Evolutionary conservation across 2,888 invertebrate genomes (phyloP).

Genomic region (Lepetodrilus schrolli): DNA sequence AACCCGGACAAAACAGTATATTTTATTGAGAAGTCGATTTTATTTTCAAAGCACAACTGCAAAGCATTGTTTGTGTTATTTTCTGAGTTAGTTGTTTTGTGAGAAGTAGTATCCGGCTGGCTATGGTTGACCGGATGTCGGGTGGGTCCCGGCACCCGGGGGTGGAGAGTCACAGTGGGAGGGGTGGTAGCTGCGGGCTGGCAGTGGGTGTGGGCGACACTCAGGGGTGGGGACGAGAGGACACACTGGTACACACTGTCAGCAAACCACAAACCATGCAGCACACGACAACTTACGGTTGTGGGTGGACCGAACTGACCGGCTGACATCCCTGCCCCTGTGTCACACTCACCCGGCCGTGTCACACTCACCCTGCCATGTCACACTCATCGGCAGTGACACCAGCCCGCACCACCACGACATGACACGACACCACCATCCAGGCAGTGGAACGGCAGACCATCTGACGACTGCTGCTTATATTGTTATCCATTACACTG

Average conservation of each 20-base stretch:
- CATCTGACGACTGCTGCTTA: neutral
- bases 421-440: neutral
- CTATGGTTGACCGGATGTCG: neutral
- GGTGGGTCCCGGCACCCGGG: neutral
- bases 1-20: neutral
- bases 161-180: neutral
- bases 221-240: neutral
- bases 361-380: neutral
- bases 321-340: neutral
- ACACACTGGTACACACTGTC: conserved; percentile 9
- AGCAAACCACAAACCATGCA: conserved; percentile 30
- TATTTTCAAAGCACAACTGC: neutral
- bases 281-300: conserved; percentile 29
- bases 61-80: neutral
- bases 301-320: neutral
- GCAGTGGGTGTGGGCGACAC: neutral
- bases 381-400: neutral
- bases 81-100: neutral
- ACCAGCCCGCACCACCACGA: neutral
- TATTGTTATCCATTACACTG: conserved; percentile 21
- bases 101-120: neutral
- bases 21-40: neutral
- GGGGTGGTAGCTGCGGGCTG: neutral
- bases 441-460: neutral
- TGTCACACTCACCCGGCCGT: neutral